Conservation (phyloP, 2,113 vertebrate species). For the Ariopsis seemanni region DNA sequence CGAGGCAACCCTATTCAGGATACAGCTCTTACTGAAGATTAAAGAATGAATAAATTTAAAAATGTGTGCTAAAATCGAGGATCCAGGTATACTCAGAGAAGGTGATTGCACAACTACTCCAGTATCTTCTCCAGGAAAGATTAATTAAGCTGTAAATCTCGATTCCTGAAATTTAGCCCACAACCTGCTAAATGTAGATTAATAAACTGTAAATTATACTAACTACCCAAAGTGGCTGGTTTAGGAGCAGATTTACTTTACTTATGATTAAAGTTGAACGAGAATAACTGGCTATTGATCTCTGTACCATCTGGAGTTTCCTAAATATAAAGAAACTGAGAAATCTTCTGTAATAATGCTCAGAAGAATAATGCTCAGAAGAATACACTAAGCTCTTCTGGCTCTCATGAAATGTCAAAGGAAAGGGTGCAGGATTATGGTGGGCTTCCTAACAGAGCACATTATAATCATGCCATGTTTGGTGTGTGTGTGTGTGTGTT, state of each 20-base stretch:
- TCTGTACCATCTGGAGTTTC: background rate
- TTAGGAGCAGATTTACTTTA: background rate
- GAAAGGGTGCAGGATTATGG: background rate
- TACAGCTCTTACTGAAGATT: no score
- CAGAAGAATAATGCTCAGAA: background rate
- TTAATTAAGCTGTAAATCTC: no score
- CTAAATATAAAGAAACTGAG: background rate
- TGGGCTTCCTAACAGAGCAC: background rate
- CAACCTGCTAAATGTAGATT: no score
- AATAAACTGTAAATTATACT: background rate
- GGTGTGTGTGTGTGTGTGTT: constrained; percentile 9
- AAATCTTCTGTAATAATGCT: background rate
- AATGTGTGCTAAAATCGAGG: no score
- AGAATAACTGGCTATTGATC: background rate
- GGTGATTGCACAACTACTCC: no score
- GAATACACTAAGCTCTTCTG: background rate
- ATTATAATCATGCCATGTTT: background rate
- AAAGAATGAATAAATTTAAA: no score
- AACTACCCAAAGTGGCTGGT: background rate
- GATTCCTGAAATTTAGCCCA: no score
- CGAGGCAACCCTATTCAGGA: no score
- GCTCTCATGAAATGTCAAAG: background rate
- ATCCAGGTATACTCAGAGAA: no score
- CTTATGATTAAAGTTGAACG: background rate
- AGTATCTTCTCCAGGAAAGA: no score